phyloP scores from a whole-genome alignment of 2,113 vertebrate genomes.

The Hippocampus zosterae region DNA sequence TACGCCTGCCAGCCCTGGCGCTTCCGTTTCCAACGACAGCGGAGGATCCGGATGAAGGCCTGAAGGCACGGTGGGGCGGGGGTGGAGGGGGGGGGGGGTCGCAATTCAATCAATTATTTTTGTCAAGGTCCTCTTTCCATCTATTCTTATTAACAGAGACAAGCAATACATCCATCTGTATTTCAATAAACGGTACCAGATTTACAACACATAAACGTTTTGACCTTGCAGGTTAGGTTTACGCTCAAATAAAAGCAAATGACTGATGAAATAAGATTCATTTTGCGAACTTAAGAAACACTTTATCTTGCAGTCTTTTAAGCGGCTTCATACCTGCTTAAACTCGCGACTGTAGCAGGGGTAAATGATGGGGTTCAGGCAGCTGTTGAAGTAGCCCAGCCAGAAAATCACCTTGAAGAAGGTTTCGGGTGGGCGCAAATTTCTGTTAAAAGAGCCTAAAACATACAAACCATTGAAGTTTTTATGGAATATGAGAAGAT shows the following conservation, averaged over 20 bases:
- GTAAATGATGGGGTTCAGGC: slow-evolving; percentile 64
- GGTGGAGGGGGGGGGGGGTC: too few species aligned
- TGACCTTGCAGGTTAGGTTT: too few species aligned
- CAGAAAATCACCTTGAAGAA: slow-evolving; percentile 61
- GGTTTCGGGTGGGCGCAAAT: slow-evolving; percentile 47
- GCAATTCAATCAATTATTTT: too few species aligned
- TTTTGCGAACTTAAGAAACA: too few species aligned
- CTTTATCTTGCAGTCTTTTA: too few species aligned
- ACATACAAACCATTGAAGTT: not conserved
- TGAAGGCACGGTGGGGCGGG: not conserved
- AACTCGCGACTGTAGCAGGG: slow-evolving; percentile 63
- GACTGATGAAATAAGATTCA: too few species aligned
- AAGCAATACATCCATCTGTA: too few species aligned
- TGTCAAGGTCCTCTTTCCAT: too few species aligned
- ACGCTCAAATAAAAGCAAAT: too few species aligned
- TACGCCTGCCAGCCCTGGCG: slow-evolving; percentile 45
- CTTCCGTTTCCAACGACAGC: slow-evolving; percentile 48
- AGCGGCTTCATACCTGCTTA: slow-evolving; percentile 47
- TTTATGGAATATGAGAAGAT: not conserved
- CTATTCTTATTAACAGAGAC: too few species aligned
- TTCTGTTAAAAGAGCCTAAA: slow-evolving; percentile 51
- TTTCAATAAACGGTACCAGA: too few species aligned
- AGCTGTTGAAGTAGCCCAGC: slow-evolving; percentile 67
- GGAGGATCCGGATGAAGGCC: slow-evolving; percentile 61
- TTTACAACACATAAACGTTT: too few species aligned